Base-by-base conservation (phyloP, 1,140 invertebrate species). In the Cyclargus thomasi region DNA sequence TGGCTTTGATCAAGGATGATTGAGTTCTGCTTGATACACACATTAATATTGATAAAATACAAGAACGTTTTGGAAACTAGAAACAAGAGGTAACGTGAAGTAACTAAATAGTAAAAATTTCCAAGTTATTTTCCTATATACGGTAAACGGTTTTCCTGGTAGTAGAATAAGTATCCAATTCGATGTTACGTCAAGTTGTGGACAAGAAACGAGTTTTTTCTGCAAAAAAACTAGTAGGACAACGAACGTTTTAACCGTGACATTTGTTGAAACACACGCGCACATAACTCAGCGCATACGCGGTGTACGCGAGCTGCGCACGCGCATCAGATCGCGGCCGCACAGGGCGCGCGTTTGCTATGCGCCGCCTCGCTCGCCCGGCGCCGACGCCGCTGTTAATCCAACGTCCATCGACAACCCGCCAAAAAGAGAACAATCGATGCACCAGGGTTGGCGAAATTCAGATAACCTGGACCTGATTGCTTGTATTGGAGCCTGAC, bases 311-410 rank as follows among this genome's bases (percentile, higher is more conserved):
- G 53, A 29, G 64, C 2, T 59, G 65, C 53, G 35, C 53, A 66
- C 35, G 22, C 55, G 53, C 23, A 66, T 59, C 23, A 75, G 81
- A 81, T 82, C 76, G 63, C 17, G 70, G 74, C 72, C 77, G 74
- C 78, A 78, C 77, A 79, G 73, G 63, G 73, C 70, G 81, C 63
- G 63, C 77, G 82, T 85, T 86, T 79, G 81, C 81, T 83, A 81
- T 79, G 73, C 74, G 74, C 75, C 80, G 68, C 71, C 53, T 67
- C 69, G 67, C 63, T 68, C 70, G 70, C 71, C 71, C 73, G 82
- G 85, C 85, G 85, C 85, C 85, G 80, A 78, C 73, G 74, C 74
- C 70, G 76, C 74, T 85, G 85, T 86, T 88, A 85, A 86, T 82
- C 79, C 78, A 62, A 64, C 77, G 78, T 76, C 80, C 80, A 81